These are phyloP conservation scores for Himalopsyche anomala DNA, from an alignment of 2,888 invertebrate genomes.

Conservation along the genomic window DNA sequence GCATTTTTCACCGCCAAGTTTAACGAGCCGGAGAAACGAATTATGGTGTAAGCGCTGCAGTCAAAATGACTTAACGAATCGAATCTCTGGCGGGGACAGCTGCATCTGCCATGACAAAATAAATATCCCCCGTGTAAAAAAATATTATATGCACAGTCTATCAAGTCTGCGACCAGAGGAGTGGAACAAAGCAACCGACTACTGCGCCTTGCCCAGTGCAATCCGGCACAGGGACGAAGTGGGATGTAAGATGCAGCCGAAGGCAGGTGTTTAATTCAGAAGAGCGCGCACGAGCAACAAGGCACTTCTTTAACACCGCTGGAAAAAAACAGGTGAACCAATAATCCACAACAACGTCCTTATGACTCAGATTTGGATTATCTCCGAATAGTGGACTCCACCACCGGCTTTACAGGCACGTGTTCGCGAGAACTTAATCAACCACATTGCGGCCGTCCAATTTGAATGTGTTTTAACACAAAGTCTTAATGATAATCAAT, in stretches of 20 bases:
- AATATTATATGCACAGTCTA: no score
- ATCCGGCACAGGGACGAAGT: no score
- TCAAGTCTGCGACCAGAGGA: no score
- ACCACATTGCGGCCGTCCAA: no score
- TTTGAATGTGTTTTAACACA: no score
- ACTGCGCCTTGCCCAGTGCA: no score
- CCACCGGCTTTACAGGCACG: neutral
- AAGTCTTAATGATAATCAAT: no score
- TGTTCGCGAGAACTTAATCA: neutral
- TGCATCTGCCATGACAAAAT: conserved; percentile 11
- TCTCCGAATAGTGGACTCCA: neutral
- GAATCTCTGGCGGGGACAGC: conserved; percentile 10
- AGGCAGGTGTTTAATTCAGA: neutral
- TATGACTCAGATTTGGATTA: neutral
- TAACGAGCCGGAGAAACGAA: no score
- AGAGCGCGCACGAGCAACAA: conserved; percentile 3
- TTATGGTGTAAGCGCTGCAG: no score
- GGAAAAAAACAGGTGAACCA: neutral
- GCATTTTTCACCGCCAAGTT: no score
- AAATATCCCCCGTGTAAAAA: neutral
- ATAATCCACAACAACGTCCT: neutral
- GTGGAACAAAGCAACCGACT: no score
- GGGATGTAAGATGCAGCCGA: no score
- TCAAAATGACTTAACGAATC: neutral
- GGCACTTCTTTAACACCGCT: neutral